Conservation (phyloP, 2,888 invertebrate species). For the Agrotis puta region DNA sequence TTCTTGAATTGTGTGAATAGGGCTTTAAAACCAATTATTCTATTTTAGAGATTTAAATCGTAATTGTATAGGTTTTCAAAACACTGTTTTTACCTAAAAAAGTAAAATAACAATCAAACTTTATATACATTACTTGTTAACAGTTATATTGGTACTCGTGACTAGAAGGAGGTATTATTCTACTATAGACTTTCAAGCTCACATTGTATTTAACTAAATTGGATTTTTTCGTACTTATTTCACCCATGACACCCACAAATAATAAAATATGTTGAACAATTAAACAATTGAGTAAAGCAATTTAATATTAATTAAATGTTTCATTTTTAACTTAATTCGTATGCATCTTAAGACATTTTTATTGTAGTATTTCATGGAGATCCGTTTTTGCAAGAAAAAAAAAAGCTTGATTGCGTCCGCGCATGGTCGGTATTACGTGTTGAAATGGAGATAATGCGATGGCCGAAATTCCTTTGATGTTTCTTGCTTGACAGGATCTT, state of each 20-base stretch:
- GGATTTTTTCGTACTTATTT: neutral
- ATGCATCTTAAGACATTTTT: conserved; percentile 8
- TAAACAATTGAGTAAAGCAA: neutral
- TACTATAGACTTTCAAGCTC: neutral
- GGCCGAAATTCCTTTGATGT: conserved; percentile 6
- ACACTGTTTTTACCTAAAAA: too few species aligned
- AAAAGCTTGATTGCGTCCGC: conserved; percentile 28
- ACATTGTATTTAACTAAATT: neutral
- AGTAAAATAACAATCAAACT: too few species aligned
- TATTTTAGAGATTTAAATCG: too few species aligned
- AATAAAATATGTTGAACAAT: neutral
- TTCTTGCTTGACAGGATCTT: conserved; percentile 14
- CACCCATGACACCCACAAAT: neutral
- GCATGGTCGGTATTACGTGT: conserved; percentile 44
- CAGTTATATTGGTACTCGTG: too few species aligned
- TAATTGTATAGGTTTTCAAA: too few species aligned
- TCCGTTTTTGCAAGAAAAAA: conserved; percentile 25
- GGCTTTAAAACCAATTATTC: too few species aligned
- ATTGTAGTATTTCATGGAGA: conserved; percentile 19
- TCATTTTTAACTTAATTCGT: conserved; percentile 11
- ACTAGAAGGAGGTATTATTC: too few species aligned
- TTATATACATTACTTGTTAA: too few species aligned
- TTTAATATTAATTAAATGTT: neutral
- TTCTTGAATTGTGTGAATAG: too few species aligned
- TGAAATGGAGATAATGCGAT: conserved; percentile 19